Percentiles rank a stretch among this genome's conserved stretches.
Conservation (phyloP, 2,113 vertebrate species). For the Todiramphus chloris region DNA sequence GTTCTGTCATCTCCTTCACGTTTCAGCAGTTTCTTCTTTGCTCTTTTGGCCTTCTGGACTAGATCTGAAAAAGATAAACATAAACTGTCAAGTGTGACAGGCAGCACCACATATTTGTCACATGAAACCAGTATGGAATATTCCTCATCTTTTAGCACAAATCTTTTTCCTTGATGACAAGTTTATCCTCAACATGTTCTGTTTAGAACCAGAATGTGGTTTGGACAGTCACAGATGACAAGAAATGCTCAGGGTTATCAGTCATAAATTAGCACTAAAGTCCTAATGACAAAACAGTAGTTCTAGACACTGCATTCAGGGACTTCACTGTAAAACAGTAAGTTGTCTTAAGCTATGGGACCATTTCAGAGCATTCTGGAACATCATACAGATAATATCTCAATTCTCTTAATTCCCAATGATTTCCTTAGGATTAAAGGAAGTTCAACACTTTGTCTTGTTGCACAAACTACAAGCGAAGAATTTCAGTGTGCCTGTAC, state of each 20-base stretch:
- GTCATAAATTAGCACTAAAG: background rate
- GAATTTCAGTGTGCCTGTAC: background rate
- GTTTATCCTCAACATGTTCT: background rate
- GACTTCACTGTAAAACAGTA: background rate
- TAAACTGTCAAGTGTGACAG: background rate
- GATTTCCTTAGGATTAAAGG: background rate
- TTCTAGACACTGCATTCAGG: background rate
- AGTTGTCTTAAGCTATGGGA: background rate
- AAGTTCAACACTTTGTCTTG: background rate
- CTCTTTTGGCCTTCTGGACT: slow-evolving; percentile 95
- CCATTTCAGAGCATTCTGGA: background rate
- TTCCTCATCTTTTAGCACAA: background rate
- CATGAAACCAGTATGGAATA: background rate
- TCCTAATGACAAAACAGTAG: background rate
- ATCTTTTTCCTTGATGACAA: background rate
- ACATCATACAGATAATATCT: background rate
- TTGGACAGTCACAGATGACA: background rate
- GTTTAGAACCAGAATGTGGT: background rate
- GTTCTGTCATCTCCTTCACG: slow-evolving; percentile 86
- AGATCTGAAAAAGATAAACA: slow-evolving; percentile 73
- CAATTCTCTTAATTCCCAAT: background rate
- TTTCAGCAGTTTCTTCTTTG: slow-evolving; percentile 93
- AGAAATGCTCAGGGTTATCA: background rate
- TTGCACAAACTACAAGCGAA: background rate
- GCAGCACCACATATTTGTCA: rapidly evolving